Base-by-base conservation (phyloP, 1,140 invertebrate species). In the Bombus superbus region DNA sequence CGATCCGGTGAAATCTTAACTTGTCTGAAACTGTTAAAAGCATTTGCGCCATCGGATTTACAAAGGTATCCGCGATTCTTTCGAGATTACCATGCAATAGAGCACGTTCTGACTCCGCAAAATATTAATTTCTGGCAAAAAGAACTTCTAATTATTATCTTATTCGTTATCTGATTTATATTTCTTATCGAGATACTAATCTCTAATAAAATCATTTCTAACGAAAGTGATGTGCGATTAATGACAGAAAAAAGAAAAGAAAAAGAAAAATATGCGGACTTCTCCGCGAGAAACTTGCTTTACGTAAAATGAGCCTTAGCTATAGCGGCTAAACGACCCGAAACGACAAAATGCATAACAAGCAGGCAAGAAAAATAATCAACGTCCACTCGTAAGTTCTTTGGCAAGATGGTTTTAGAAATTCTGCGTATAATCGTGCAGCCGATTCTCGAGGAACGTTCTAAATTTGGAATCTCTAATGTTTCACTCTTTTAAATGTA, bases 301-400 rank as follows among this genome's bases (percentile, higher is more conserved):
- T 25, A 40, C 25, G 3, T 69, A 38, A 69, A 69, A 40, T 40
- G 38, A 69, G 38, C 32, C 35, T 38, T 38, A 40, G 8, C 22
- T 40, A 35, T 38, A 69, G 22, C 9, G 35, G 1, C 35, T 28
- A 40, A 69, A 69, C 18, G 35, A 40, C 9, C 68, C 35, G 68
- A 69, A 69, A 69, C 35, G 68, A 69, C 1, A 40, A 69, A 69
- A 69, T 69, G 25, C 38, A 69, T 28, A 25, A 69, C 25, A 69
- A 13, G 38, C 68, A 13, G 18, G 68, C 68, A 69, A 69, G 38
- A 40, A 69, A 69, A 40, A 69, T 69, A 69, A 69, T 69, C 68
- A 40, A 69, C 9, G 22, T 40, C 64, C 8, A 18, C 32, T 69
- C 68, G 38, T 38, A 69, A 69, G 35, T 38, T 69, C 8, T 69